Evolutionary conservation across 2,113 vertebrate species (phyloP), one percentile per base, ranked within the genome.

Genomic region (Shinisaurus crocodilurus): DNA sequence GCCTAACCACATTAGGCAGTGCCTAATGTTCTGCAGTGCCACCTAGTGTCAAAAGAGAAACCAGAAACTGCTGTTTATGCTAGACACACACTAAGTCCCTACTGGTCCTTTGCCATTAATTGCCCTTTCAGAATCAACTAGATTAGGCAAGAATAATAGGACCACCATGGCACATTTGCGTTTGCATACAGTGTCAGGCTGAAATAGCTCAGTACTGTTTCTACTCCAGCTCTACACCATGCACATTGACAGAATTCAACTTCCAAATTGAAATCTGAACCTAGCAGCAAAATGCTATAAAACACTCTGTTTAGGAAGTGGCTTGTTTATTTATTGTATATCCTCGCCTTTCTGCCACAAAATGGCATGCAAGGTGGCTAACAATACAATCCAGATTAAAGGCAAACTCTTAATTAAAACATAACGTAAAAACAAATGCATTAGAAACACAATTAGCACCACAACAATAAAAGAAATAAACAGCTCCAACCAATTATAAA

Each of bases 21-120:
- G 57, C 10, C 50, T 70, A n/a, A n/a, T 72, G 67, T 72, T 70
- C 16, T 72, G 43, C 32, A 85, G 84, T 50, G 84, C 84, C 65
- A 72, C 34, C 67, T 86, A 4, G 32, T 86, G 84, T 90, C 67
- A 89, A 92, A 90, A 34, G 15, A 9, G 54, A 86, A 13, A 2
- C 54, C 34, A 83, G 82, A 40, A n/a, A 85, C 54, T 43, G 4
- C 0, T 93, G 79, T 18, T 74, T 74, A 32, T 3, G 0, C 89
- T n/a, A 70, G 67, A 45, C 34, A 88, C 75, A 37, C 34, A 67
- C 12, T n/a, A 15, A 74, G 15, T 1, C 5, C 3, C 54, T 63
- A 13, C 5, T 37, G 25, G 23, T 70, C 48, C 23, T 34, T 82
- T 77, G 6, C 23, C 88, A 10, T 63, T 65, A 91, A 27, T 6